A percentile compares a stretch with the other conserved stretches of the same genome.
Conservation (phyloP, 2,888 invertebrate species). For the Athripsodes cinereus region DNA sequence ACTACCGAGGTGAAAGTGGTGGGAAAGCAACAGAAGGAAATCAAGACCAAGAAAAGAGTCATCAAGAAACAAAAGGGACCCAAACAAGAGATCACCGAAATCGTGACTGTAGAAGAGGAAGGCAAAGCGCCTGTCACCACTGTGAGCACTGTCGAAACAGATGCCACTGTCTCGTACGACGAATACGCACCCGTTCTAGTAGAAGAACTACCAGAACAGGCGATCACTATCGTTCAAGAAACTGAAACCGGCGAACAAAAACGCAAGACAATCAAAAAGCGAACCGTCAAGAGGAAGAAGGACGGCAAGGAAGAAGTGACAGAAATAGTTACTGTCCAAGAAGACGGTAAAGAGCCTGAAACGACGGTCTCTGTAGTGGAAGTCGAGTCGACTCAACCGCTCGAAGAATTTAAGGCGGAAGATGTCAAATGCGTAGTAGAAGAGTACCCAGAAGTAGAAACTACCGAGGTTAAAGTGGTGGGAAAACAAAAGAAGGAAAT, state of each 20-base stretch:
- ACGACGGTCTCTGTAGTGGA: conserved; percentile 28
- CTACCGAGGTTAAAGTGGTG: conserved; percentile 30
- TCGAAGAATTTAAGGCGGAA: not conserved
- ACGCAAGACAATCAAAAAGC: conserved; percentile 36
- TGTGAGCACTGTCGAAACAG: conserved; percentile 28
- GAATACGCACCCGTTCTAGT: not conserved
- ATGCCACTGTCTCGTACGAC: not conserved
- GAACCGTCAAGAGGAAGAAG: conserved; percentile 35
- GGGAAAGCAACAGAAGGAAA: conserved; percentile 35
- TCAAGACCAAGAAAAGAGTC: conserved; percentile 31
- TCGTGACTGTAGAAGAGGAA: conserved; percentile 31
- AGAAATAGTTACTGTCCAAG: conserved; percentile 38
- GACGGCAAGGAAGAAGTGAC: conserved; percentile 40
- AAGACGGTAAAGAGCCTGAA: conserved; percentile 34
- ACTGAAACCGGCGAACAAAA: conserved; percentile 10
- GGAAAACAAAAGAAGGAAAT: conserved; percentile 32
- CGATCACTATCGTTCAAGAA: not conserved
- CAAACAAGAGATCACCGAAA: conserved; percentile 34
- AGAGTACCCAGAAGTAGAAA: conserved; percentile 28
- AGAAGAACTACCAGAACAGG: not conserved
- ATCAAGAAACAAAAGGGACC: conserved; percentile 31
- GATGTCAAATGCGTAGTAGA: conserved; percentile 32
- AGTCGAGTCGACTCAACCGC: not conserved
- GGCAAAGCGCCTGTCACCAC: conserved; percentile 25
- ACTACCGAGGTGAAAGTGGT: conserved; percentile 32